A percentile compares a stretch with the other conserved stretches of the same genome.
Evolutionary conservation across 2,888 invertebrate species (phyloP).

Genomic region (Schizotus pectinicornis): DNA sequence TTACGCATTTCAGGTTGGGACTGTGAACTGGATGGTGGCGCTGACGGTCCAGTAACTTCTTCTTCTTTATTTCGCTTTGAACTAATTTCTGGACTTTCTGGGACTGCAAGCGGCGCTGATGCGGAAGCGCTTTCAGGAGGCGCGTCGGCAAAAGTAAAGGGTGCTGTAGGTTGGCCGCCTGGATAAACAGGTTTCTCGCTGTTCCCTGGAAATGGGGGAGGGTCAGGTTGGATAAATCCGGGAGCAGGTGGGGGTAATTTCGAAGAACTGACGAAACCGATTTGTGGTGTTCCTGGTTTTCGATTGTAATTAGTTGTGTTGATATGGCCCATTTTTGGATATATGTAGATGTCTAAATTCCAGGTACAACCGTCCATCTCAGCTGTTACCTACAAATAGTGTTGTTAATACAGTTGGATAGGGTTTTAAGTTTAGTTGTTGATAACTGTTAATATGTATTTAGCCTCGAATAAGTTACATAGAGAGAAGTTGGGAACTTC

Average conservation of each 20-base stretch:
- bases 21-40: too few species aligned
- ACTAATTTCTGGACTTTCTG: too few species aligned
- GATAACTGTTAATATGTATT: conserved; percentile 15
- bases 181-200: background rate
- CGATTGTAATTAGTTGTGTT: background rate
- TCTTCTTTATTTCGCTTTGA: too few species aligned
- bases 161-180: background rate
- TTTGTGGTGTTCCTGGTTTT: background rate
- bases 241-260: background rate
- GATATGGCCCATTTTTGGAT: background rate
- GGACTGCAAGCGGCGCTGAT: background rate
- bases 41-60: too few species aligned
- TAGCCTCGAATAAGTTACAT: conserved; percentile 32
- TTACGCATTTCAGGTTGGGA: too few species aligned
- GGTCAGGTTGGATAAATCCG: background rate
- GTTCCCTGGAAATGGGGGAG: background rate
- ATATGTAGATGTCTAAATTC: conserved; percentile 3
- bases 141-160: background rate
- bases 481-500: conserved; percentile 37
- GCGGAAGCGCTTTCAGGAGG: background rate
- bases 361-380: background rate
- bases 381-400: background rate
- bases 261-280: background rate
- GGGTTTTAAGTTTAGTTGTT: too few species aligned
- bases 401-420: too few species aligned